These are phyloP conservation scores for Microplitis mediator DNA, from an alignment of 1,140 invertebrate species.

Conservation along the genomic window DNA sequence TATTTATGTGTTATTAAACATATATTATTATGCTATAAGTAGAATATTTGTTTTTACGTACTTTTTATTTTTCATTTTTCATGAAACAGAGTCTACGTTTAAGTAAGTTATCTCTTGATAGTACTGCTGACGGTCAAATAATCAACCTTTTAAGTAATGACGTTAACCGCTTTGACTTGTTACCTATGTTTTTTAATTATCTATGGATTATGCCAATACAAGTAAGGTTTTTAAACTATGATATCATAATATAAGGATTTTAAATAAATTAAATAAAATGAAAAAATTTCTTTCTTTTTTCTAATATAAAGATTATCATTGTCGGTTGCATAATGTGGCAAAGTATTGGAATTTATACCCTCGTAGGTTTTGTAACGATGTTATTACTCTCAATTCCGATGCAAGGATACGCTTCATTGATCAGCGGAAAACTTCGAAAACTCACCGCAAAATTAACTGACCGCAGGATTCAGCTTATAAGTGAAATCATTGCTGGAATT, in stretches of 20 bases:
- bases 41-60: background rate
- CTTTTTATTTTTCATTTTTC: background rate
- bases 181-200: slow-evolving; percentile 62
- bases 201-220: slow-evolving; percentile 59
- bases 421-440: slow-evolving; percentile 63
- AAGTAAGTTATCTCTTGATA: slow-evolving; percentile 66
- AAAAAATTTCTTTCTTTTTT: slow-evolving; percentile 5
- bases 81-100: slow-evolving; percentile 67
- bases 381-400: slow-evolving; percentile 68
- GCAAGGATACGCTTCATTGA: slow-evolving; percentile 69
- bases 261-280: too few species aligned
- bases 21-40: background rate
- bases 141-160: slow-evolving; percentile 87
- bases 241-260: too few species aligned
- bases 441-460: slow-evolving; percentile 71
- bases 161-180: slow-evolving; percentile 66
- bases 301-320: slow-evolving; percentile 54
- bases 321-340: slow-evolving; percentile 71
- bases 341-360: slow-evolving; percentile 69
- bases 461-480: slow-evolving; percentile 77
- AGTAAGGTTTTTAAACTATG: slow-evolving; percentile 28
- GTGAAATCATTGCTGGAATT: slow-evolving; percentile 75
- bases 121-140: slow-evolving; percentile 80
- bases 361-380: slow-evolving; percentile 73
- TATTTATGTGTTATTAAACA: background rate